Evolutionary conservation across 2,797 vertebrate genomes (phyloP).

Genomic region (Paramormyrops hopkinsi): DNA sequence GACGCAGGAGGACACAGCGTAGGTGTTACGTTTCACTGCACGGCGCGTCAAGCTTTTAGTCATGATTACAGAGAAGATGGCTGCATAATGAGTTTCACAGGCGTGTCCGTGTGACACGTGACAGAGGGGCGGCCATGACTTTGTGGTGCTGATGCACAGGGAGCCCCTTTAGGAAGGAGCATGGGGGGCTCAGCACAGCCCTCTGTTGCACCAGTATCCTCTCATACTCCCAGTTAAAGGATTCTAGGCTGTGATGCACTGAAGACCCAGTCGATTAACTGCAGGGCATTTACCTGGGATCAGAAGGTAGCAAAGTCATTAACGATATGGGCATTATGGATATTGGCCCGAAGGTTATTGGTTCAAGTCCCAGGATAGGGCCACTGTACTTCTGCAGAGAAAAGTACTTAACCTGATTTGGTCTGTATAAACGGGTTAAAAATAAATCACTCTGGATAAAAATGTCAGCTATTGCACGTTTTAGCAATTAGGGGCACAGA

Average conservation of each 20-base stretch:
- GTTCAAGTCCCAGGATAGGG: background rate
- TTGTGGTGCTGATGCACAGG: background rate
- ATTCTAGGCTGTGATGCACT: background rate
- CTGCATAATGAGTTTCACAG: background rate
- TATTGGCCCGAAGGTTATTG: background rate
- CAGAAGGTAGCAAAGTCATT: background rate
- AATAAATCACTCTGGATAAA: background rate
- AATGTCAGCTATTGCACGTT: background rate
- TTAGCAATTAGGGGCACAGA: background rate
- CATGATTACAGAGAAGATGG: background rate
- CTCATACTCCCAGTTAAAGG: background rate
- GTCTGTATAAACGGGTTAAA: background rate
- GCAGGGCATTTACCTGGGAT: background rate
- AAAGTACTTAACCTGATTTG: background rate
- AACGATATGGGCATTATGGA: background rate
- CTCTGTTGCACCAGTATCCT: background rate
- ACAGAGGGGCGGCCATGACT: background rate
- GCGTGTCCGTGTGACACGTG: background rate
- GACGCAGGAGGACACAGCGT: background rate
- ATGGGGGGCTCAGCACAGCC: background rate
- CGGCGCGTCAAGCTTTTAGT: background rate
- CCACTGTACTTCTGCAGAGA: background rate
- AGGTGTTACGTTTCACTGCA: background rate
- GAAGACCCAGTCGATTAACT: background rate
- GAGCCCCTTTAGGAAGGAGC: background rate